These are phyloP conservation scores for Prorops nasuta DNA, from an alignment of 1,140 invertebrate genomes.

Conservation along the genomic window DNA sequence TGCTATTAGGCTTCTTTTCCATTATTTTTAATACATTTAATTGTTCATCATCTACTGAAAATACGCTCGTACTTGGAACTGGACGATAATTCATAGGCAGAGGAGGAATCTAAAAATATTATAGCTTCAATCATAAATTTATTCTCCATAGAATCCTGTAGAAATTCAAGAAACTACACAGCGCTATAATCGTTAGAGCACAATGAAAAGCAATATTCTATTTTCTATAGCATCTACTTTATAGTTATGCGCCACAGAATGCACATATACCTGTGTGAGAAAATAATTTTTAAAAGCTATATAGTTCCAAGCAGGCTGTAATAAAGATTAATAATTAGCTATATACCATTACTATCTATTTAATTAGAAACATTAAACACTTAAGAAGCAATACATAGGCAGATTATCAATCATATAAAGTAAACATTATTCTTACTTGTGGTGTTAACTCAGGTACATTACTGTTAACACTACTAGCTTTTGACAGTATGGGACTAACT, in stretches of 20 bases:
- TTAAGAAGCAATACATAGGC: too few relatives aligned
- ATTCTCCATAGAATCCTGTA: too few relatives aligned
- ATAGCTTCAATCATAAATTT: too few relatives aligned
- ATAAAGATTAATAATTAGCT: slow-evolving; percentile 19
- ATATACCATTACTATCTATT: too few relatives aligned
- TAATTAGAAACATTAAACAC: too few relatives aligned
- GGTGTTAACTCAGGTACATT: slow-evolving; percentile 48
- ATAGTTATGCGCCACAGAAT: too few relatives aligned
- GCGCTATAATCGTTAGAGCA: too few relatives aligned
- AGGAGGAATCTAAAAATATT: slow-evolving; percentile 52
- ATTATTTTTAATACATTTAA: slow-evolving; percentile 54
- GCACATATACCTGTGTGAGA: slow-evolving; percentile 45
- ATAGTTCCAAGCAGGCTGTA: slow-evolving; percentile 51
- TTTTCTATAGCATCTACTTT: too few relatives aligned
- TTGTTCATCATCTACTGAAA: slow-evolving; percentile 40
- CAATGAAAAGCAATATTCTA: too few relatives aligned
- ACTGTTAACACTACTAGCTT: slow-evolving; percentile 42
- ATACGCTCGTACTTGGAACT: slow-evolving; percentile 24
- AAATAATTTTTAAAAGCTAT: slow-evolving; percentile 48
- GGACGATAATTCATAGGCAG: slow-evolving; percentile 50
- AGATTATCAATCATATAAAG: background rate
- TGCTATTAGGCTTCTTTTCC: slow-evolving; percentile 58
- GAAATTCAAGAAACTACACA: too few relatives aligned
- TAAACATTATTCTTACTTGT: slow-evolving; percentile 36
- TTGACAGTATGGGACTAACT: slow-evolving; percentile 49